Evolutionary conservation across 2,888 invertebrate species (phyloP).

Genomic region (Didymodactylos carnosus): DNA sequence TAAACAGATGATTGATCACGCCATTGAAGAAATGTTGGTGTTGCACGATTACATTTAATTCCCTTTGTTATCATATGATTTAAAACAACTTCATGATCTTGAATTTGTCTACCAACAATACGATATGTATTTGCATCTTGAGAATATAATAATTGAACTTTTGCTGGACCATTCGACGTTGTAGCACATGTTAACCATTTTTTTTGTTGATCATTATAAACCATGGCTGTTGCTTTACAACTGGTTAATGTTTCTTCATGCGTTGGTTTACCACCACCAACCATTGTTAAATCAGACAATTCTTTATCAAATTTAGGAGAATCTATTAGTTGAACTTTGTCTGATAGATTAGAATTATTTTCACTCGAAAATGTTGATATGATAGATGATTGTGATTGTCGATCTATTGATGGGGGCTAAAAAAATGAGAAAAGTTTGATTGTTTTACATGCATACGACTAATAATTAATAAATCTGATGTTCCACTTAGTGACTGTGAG

Average conservation of each 20-base stretch:
- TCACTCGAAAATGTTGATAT: too few species aligned
- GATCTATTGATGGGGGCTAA: too few species aligned
- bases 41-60: constrained; percentile 94
- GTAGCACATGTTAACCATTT: constrained; percentile 88
- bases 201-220: constrained; percentile 85
- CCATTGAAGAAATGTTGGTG: constrained; percentile 97
- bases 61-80: constrained; percentile 91
- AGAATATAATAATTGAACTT: constrained; percentile 94
- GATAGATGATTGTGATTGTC: too few species aligned
- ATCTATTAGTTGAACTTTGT: too few species aligned
- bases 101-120: constrained; percentile 83
- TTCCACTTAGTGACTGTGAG: too few species aligned
- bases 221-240: constrained; percentile 43
- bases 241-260: constrained; percentile 7
- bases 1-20: constrained; percentile 67
- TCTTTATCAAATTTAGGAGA: too few species aligned
- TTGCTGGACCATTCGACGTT: constrained; percentile 47
- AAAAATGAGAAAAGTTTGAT: too few species aligned
- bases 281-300: too few species aligned
- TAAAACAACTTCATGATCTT: constrained; percentile 61
- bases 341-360: too few species aligned
- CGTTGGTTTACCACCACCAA: background rate
- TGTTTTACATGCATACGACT: too few species aligned
- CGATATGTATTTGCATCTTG: constrained; percentile 84
- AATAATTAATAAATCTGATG: too few species aligned